phyloP scores from a whole-genome alignment of 2,888 invertebrate genomes.

The Drosophila vallismaia region DNA sequence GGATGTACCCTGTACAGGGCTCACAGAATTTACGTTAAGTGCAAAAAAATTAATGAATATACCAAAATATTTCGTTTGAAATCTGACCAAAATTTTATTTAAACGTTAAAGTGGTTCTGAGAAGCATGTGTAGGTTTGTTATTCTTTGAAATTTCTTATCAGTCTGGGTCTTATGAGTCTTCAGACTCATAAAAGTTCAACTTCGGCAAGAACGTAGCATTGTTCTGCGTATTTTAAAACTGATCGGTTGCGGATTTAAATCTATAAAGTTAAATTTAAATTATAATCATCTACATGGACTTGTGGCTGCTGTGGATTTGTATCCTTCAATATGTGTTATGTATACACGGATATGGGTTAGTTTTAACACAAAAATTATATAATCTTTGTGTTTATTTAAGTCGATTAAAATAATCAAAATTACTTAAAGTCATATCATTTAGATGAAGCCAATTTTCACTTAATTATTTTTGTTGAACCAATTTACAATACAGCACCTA shows the following conservation, averaged over 20 bases:
- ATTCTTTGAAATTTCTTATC: not conserved
- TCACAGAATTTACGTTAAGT: too few species aligned
- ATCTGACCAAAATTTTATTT: too few species aligned
- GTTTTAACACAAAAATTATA: not conserved
- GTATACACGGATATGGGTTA: not conserved
- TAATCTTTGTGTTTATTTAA: not conserved
- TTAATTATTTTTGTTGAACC: too few species aligned
- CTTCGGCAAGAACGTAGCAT: not conserved
- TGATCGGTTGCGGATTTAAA: not conserved
- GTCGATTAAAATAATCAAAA: too few species aligned
- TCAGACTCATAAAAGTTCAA: too few species aligned
- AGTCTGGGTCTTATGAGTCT: too few species aligned
- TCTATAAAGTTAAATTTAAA: not conserved
- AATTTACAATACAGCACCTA: slow-evolving; percentile 83
- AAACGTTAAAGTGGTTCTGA: too few species aligned
- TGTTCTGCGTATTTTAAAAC: not conserved
- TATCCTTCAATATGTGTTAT: not conserved
- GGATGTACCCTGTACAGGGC: not conserved
- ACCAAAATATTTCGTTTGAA: too few species aligned
- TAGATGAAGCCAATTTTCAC: too few species aligned
- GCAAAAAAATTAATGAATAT: too few species aligned
- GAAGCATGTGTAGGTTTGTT: too few species aligned
- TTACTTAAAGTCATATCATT: too few species aligned
- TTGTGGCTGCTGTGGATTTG: not conserved
- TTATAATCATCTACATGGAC: not conserved